These are phyloP conservation scores for Hirundichthys speculiger DNA, from an alignment of 2,113 vertebrate genomes.

Conservation along the genomic window DNA sequence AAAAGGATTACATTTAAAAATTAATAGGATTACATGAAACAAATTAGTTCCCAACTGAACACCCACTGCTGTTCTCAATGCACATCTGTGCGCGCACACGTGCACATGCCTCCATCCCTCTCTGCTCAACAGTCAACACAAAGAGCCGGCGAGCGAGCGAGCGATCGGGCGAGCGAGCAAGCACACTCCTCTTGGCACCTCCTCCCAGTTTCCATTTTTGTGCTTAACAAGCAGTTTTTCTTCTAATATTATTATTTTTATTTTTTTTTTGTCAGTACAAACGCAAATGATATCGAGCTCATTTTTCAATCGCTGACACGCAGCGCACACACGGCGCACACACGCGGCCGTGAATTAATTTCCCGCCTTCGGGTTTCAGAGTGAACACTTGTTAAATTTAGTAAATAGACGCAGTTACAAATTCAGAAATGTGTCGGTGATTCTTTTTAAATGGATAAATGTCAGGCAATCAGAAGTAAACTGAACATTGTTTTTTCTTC, in stretches of 20 bases:
- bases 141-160: too few species aligned
- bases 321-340: too few species aligned
- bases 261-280: too few species aligned
- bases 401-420: slow-evolving; percentile 34
- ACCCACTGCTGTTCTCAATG: slow-evolving; percentile 41
- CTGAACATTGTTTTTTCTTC: slow-evolving; percentile 21
- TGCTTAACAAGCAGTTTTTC: slow-evolving; percentile 6
- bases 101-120: neutral
- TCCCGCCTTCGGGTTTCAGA: slow-evolving; percentile 8
- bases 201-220: slow-evolving; percentile 1
- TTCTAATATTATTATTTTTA: slow-evolving; percentile 30
- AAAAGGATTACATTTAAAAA: slow-evolving; percentile 67
- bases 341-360: too few species aligned
- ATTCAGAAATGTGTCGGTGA: slow-evolving; percentile 23
- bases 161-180: too few species aligned
- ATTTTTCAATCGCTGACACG: slow-evolving; percentile 25
- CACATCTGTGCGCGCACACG: slow-evolving; percentile 25
- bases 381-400: slow-evolving; percentile 28
- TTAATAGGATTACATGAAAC: slow-evolving; percentile 69
- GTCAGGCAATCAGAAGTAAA: too few species aligned
- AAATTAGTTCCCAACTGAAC: slow-evolving; percentile 57
- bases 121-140: slow-evolving; percentile 11
- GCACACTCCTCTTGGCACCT: too few species aligned
- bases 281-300: slow-evolving; percentile 20
- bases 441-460: slow-evolving; percentile 27